Base-by-base conservation (phyloP, 2,797 vertebrate species). In the Sebastes vulpes region DNA sequence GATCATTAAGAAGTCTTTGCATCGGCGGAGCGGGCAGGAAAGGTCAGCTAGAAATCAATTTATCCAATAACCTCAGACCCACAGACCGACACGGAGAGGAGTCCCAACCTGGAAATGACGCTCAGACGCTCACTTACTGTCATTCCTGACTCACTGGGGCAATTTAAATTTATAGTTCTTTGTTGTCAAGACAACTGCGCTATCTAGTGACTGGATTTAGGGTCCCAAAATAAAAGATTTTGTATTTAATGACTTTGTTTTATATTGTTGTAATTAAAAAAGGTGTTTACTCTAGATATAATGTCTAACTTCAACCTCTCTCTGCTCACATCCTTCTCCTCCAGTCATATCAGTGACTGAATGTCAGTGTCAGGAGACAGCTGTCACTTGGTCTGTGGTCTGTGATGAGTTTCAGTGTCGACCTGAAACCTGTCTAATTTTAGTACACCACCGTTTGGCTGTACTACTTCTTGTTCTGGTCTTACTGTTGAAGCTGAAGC, bases 1-100 rank as follows among this genome's bases (percentile, higher is more conserved):
- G 74, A 90, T 94, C 94, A 94, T 94, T 93, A 95, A 89, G 86
- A 88, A 89, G 78, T 89, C 88, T 90, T 72, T 87, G 84, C 84
- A 78, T 92, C 86, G 82, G 85, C 59, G 65, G 63, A 89, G 89
- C 7, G 46, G 71, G 58, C 76, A 75, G 74, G 20, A 92, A 91
- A 93, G 94, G 95, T 94, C 92, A 84, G 82, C 50, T 11, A 52
- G 65, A 88, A 94, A 94, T 94, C 93, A 91, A 94, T 94, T 93
- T 83, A 89, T 68, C 70, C 75, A 87, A 90, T 92, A 90, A 94
- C 70, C 89, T 77, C 72, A 60, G 77, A 84, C 85, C 82, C 63
- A 1, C 61, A 38, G 35, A 74, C 21, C 65, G 48, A 70, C 79
- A 70, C n/a, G 32, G 53, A 81, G 71, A 52, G 66, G 68, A 61